These are phyloP conservation scores for Aldrovandia affinis DNA, from an alignment of 2,797 vertebrate genomes.

Conservation along the genomic window DNA sequence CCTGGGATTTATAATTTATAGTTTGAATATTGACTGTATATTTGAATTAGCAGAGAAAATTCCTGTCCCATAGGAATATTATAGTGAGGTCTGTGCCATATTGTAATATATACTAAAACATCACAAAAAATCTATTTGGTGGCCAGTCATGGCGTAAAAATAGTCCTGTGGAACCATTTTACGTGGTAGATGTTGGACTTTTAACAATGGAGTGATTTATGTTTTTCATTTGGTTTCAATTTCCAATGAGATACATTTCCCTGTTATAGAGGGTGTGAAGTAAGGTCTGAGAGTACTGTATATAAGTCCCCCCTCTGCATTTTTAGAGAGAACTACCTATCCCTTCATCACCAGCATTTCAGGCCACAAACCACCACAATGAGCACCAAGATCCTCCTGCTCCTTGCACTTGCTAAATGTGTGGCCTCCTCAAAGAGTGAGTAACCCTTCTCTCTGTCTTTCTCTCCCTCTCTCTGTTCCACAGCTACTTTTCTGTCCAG, in stretches of 20 bases:
- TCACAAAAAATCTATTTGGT: neutral
- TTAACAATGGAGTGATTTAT: neutral
- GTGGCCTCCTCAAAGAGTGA: slow-evolving; percentile 18
- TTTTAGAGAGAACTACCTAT: neutral
- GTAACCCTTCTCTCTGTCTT: neutral
- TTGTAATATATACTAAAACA: neutral
- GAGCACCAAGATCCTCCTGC: slow-evolving; percentile 8
- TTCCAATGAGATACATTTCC: slow-evolving; percentile 15
- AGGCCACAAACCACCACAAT: slow-evolving; percentile 15
- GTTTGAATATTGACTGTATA: neutral
- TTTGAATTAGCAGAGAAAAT: no score
- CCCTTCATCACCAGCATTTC: neutral
- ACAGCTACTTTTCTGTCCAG: neutral
- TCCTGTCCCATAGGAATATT: neutral
- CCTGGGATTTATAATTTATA: no score
- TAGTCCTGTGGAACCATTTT: neutral
- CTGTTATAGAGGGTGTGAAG: neutral
- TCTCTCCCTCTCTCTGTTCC: neutral
- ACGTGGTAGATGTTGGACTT: neutral
- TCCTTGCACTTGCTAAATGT: neutral
- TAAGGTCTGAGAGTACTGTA: neutral
- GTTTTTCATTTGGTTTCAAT: neutral
- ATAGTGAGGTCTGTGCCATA: neutral
- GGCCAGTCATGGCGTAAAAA: neutral
- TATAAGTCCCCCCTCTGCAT: neutral